Base-by-base conservation (phyloP, 92 coral and sea anemone species). In the Phenganax marumi region DNA sequence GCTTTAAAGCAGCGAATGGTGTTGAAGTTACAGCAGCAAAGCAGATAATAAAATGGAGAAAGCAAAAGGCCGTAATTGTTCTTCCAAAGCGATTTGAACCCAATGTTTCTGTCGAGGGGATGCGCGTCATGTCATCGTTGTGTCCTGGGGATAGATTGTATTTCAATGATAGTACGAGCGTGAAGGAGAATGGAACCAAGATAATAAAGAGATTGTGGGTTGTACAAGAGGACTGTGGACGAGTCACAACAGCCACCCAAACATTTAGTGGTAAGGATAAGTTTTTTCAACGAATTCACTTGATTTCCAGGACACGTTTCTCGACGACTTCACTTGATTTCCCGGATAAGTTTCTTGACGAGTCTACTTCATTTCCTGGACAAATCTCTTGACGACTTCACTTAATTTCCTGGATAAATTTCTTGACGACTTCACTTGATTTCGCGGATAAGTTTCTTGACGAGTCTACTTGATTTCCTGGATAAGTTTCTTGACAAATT, bases 191-290 rank as follows among this genome's bases (percentile, higher is more conserved):
- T 21, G 65, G 52, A 2, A 60, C 71, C 5, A 58, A 58, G 39
- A 1, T 77, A 24, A 61, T 77, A 25, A 26, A 39, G 17, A 63
- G 82, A 18, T 13, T 25, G 55, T 77, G 82, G 82, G 46, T 19
- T 11, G 72, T 77, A 18, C 21, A 33, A 24, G 82, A 77, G 55
- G 61, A 58, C 3, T 77, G 82, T 48, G 82, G 82, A 46, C 70
- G 82, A 25, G 33, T 48, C 8, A 50, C 65, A 10, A 26, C 53
- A 17, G 82, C 70, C 23, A 77, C 43, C 8, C 82, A 77, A 77
- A 77, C 56, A n/a, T 46, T 77, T 8, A 58, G 26, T 19, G 70
- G 82, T 77, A 62, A 61, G 82, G 10, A 13, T 43, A 33, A 33
- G 43, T 33, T 50, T 7, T 54, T 0, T 8, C 10, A 1, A 50